phyloP scores from a whole-genome alignment of 2,888 invertebrate genomes.

The Microctonus brassicae region DNA sequence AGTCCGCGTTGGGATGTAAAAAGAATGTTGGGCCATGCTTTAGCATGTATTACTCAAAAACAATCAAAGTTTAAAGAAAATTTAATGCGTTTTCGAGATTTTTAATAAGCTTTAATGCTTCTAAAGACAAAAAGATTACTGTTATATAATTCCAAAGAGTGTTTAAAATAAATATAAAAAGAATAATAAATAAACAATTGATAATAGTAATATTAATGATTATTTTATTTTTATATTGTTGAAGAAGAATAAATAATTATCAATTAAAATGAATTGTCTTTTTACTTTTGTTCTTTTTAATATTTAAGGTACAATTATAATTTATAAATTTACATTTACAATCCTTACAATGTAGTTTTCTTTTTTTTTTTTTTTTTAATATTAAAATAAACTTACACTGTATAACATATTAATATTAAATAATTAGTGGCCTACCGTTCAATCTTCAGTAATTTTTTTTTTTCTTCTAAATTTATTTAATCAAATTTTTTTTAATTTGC shows the following conservation, averaged over 20 bases:
- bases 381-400: slow-evolving; percentile 67
- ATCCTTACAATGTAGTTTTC: slow-evolving; percentile 61
- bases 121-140: no score
- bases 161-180: background rate
- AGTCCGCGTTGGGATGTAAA: slow-evolving; percentile 55
- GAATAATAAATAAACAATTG: background rate
- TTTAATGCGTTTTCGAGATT: slow-evolving; percentile 37
- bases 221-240: slow-evolving; percentile 6
- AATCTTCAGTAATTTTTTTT: slow-evolving; percentile 36
- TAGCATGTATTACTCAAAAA: no score
- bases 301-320: slow-evolving; percentile 65
- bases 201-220: background rate
- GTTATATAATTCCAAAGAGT: slow-evolving; percentile 3
- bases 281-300: slow-evolving; percentile 44
- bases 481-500: background rate
- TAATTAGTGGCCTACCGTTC: slow-evolving; percentile 53
- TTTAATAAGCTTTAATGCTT: background rate
- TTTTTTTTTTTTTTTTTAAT: slow-evolving; percentile 61
- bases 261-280: slow-evolving; percentile 10
- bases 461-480: slow-evolving; percentile 27
- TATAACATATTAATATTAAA: slow-evolving; percentile 58
- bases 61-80: no score
- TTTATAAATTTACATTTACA: slow-evolving; percentile 69
- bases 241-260: slow-evolving; percentile 12
- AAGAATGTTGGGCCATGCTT: slow-evolving; percentile 64